phyloP scores from a whole-genome alignment of 1,140 invertebrate species.

The Caenorhabditis brenneri region DNA sequence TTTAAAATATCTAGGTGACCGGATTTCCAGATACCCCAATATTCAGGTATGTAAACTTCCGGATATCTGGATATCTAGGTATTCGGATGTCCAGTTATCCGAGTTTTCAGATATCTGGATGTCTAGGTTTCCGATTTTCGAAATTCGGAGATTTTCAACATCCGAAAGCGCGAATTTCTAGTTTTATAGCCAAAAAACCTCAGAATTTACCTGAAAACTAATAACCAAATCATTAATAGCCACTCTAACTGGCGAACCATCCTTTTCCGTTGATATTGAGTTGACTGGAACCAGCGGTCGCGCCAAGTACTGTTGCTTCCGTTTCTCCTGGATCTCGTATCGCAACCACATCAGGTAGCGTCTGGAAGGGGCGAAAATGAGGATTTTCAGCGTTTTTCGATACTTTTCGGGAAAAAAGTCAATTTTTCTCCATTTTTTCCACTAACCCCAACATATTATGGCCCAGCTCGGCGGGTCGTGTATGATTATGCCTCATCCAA shows the following conservation, averaged over 20 bases:
- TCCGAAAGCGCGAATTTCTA: background rate
- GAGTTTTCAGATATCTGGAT: too few species aligned
- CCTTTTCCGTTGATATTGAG: conserved; percentile 62
- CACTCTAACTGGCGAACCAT: conserved; percentile 59
- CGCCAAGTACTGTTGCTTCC: conserved; percentile 55
- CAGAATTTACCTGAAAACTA: conserved; percentile 49
- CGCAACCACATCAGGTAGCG: conserved; percentile 66
- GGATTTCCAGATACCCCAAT: too few species aligned
- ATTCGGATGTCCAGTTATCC: too few species aligned
- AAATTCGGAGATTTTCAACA: background rate
- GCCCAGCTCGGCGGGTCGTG: conserved; percentile 60
- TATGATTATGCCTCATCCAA: conserved; percentile 66
- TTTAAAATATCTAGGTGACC: too few species aligned
- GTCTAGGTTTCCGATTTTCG: too few species aligned
- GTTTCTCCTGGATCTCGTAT: conserved; percentile 62
- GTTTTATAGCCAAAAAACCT: background rate
- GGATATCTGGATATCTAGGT: too few species aligned
- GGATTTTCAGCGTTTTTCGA: background rate
- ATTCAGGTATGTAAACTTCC: too few species aligned
- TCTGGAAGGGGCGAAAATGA: background rate
- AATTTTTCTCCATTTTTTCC: background rate
- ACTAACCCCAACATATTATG: conserved; percentile 65
- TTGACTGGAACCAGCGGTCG: conserved; percentile 52
- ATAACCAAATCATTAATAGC: conserved; percentile 63
- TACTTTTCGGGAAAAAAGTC: background rate